These are phyloP conservation scores for Felis chaus DNA, from an alignment of 2,113 vertebrate species.

Conservation along the genomic window DNA sequence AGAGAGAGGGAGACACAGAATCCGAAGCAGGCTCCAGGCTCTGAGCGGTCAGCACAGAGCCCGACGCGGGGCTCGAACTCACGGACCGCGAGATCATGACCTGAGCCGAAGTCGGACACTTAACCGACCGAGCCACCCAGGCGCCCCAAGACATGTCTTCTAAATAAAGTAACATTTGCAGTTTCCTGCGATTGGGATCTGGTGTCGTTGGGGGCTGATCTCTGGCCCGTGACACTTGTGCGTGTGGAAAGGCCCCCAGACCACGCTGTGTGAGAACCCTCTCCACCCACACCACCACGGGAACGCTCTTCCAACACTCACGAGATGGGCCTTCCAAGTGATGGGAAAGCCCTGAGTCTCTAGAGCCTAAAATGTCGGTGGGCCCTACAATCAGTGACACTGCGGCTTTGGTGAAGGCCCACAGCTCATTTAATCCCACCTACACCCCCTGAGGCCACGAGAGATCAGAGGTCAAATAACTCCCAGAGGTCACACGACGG, in stretches of 20 bases:
- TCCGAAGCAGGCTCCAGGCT: no score
- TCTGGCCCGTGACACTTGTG: background rate
- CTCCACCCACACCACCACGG: accelerated
- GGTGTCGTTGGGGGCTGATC: background rate
- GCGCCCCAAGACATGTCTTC: background rate
- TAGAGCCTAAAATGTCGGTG: accelerated
- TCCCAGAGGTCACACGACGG: no score
- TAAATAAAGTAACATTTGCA: background rate
- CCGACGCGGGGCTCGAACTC: no score
- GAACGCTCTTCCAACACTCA: background rate
- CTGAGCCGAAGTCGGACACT: accelerated
- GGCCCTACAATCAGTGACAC: no score
- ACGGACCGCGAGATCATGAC: no score
- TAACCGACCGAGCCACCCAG: no score
- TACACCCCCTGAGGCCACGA: accelerated
- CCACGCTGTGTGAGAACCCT: background rate
- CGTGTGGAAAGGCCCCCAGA: accelerated
- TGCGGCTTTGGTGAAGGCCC: background rate
- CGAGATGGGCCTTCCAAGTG: background rate
- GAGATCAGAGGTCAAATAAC: background rate
- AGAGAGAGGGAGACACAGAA: no score
- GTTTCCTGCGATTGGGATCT: background rate
- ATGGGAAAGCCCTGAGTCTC: background rate
- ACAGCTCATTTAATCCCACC: background rate
- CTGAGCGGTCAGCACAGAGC: no score